phyloP scores from a whole-genome alignment of 1,140 invertebrate species.

The Halesus radiatus region DNA sequence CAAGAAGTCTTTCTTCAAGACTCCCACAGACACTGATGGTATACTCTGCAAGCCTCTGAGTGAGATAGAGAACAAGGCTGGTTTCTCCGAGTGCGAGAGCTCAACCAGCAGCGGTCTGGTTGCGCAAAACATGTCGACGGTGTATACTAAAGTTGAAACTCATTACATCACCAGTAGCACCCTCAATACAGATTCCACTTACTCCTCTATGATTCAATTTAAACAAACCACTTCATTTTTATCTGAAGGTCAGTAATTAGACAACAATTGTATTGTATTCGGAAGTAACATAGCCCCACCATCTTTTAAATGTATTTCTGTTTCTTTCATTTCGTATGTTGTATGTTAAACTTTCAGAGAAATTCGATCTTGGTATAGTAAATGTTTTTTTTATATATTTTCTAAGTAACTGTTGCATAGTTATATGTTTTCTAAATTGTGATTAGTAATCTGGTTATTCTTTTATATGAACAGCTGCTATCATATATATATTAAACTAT shows the following conservation, averaged over 20 bases:
- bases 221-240: background rate
- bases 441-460: no score
- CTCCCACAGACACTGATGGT: background rate
- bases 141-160: conserved; percentile 28
- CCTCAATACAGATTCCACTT: background rate
- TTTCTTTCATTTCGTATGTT: no score
- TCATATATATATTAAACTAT: no score
- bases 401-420: no score
- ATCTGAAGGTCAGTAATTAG: background rate
- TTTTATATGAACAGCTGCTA: no score
- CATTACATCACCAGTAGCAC: background rate
- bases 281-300: no score
- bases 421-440: no score
- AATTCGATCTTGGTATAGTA: no score
- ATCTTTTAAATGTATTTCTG: no score
- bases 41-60: background rate
- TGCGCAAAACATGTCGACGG: background rate
- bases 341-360: no score
- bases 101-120: background rate
- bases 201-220: background rate
- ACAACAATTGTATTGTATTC: no score
- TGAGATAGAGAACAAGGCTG: background rate
- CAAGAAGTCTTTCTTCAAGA: conserved; percentile 14
- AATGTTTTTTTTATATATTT: no score
- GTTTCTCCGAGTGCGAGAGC: conserved; percentile 13